phyloP scores from a whole-genome alignment of 2,113 vertebrate genomes.

The Catharus minimus region DNA sequence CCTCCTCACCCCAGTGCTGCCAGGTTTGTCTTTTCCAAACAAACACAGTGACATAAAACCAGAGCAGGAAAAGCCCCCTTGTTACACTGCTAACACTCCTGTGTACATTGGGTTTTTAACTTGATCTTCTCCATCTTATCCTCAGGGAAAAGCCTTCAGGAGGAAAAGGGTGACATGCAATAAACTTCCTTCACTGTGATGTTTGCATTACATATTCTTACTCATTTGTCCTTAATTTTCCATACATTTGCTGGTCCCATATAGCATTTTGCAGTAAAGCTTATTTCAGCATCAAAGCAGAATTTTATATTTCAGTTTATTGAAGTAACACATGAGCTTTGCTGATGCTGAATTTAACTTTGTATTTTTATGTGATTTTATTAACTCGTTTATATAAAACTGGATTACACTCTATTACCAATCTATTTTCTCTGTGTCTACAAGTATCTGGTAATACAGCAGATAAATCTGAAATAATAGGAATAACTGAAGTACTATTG shows the following conservation, averaged over 20 bases:
- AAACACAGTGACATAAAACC: background rate
- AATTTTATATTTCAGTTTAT: background rate
- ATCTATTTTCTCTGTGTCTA: slow-evolving; percentile 12
- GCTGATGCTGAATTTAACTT: background rate
- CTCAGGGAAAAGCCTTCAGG: background rate
- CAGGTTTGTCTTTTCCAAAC: background rate
- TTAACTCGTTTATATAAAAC: slow-evolving; percentile 10
- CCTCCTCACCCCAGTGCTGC: background rate
- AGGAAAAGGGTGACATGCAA: background rate
- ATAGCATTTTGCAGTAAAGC: background rate
- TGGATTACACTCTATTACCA: background rate
- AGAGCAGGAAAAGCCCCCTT: background rate
- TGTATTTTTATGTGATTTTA: background rate
- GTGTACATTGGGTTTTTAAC: background rate
- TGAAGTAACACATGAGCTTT: background rate
- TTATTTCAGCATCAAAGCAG: slow-evolving; percentile 7
- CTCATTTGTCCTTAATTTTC: background rate
- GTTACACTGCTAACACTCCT: background rate
- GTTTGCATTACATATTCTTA: background rate
- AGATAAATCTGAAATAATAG: slow-evolving; percentile 24
- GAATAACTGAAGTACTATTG: slow-evolving; percentile 13
- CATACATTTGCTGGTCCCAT: background rate
- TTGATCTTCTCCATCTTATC: background rate
- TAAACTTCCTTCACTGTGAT: background rate
- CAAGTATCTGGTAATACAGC: background rate